phyloP scores from a whole-genome alignment of 2,888 invertebrate species.

The Pyrrhosoma nymphula region DNA sequence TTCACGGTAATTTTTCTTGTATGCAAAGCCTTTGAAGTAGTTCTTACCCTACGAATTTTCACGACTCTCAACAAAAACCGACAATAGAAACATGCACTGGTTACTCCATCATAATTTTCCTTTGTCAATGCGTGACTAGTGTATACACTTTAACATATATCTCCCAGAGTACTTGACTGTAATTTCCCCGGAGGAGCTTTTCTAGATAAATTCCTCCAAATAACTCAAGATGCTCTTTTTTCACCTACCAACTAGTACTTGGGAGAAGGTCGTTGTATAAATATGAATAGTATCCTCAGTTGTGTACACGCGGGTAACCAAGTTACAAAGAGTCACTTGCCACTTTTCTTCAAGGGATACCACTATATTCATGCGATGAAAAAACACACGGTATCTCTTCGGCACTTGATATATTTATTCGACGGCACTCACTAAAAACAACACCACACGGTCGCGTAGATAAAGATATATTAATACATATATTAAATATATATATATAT shows the following conservation, averaged over 20 bases:
- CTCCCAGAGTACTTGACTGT: neutral
- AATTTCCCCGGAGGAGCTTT: neutral
- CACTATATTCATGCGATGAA: neutral
- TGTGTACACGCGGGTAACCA: neutral
- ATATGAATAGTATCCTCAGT: neutral
- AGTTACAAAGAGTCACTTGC: neutral
- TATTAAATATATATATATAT: constrained; percentile 24
- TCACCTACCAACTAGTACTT: neutral
- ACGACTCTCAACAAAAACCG: neutral
- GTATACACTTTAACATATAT: neutral
- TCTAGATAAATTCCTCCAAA: neutral
- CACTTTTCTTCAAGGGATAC: neutral
- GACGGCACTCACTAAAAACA: constrained; percentile 10
- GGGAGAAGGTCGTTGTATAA: neutral
- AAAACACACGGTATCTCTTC: neutral
- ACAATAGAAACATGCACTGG: neutral
- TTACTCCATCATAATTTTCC: neutral
- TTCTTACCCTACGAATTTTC: neutral
- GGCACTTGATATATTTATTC: neutral
- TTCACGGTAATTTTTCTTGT: neutral
- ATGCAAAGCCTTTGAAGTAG: neutral
- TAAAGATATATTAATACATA: constrained; percentile 2
- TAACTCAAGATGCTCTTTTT: neutral
- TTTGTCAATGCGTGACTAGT: neutral
- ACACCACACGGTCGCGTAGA: constrained; percentile 24